Evolutionary conservation across 2,888 invertebrate genomes (phyloP).

Genomic region (Eupithecia exiguata): DNA sequence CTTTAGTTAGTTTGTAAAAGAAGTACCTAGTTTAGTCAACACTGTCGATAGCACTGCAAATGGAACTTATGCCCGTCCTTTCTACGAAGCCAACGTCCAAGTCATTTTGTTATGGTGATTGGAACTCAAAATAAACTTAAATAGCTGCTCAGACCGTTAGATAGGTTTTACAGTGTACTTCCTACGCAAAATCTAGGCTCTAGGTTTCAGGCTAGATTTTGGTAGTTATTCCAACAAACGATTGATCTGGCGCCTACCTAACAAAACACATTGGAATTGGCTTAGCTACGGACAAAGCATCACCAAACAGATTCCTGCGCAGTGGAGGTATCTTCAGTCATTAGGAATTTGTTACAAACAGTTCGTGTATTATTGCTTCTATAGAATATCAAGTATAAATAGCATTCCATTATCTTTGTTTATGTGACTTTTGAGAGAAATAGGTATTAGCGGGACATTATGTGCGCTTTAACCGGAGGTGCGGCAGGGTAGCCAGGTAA

Average conservation of each 20-base stretch:
- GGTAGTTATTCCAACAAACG: conserved; percentile 2
- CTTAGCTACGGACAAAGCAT: conserved; percentile 19
- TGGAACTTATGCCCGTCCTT: conserved; percentile 9
- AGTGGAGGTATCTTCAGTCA: conserved; percentile 9
- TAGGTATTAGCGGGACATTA: not conserved
- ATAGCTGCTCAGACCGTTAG: not conserved
- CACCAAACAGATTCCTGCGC: conserved; percentile 18
- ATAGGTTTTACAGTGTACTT: not conserved
- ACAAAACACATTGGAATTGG: conserved; percentile 25
- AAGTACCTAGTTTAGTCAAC: not conserved
- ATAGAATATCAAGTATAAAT: not conserved
- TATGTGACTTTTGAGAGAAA: not conserved
- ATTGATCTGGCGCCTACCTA: conserved; percentile 17
- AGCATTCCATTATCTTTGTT: not conserved
- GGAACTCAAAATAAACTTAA: conserved; percentile 13
- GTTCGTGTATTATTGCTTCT: not conserved
- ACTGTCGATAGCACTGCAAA: conserved; percentile 17
- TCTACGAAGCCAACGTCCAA: conserved; percentile 24
- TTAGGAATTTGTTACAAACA: conserved; percentile 14
- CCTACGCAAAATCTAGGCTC: conserved; percentile 15
- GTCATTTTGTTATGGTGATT: conserved; percentile 21
- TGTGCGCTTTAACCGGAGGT: not conserved
- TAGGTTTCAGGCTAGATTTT: conserved; percentile 26
- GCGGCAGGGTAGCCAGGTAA: not conserved
- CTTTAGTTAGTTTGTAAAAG: not conserved